A percentile compares a stretch with the other conserved stretches of the same genome.
phyloP scores from a whole-genome alignment of 2,113 vertebrate species.

The Cynopterus brachyotis region DNA sequence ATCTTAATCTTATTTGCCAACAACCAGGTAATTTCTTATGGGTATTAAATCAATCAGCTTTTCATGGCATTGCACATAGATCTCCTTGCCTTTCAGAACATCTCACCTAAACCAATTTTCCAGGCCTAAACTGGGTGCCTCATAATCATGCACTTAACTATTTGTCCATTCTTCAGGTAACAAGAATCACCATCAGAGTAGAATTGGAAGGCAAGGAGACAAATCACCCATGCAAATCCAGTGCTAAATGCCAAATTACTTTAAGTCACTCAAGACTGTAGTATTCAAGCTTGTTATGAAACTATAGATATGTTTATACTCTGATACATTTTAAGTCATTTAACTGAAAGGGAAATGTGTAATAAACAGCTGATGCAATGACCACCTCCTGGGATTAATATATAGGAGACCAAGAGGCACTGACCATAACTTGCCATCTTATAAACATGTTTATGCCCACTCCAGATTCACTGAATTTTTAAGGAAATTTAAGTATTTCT shows the following conservation, averaged over 20 bases:
- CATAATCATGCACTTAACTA: not conserved
- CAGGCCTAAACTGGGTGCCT: not conserved
- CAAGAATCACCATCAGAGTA: not conserved
- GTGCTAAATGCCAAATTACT: not conserved
- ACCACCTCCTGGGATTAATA: conserved; percentile 21
- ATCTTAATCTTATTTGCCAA: not conserved
- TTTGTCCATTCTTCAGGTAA: not conserved
- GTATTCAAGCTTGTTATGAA: not conserved
- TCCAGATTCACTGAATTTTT: conserved; percentile 42
- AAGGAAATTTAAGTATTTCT: conserved; percentile 54
- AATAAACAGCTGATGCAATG: conserved; percentile 1
- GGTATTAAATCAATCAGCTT: not conserved
- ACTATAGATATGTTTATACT: not conserved
- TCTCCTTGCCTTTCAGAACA: not conserved
- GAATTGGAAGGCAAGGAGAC: not conserved
- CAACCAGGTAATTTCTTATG: not conserved
- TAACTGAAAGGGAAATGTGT: conserved; percentile 14
- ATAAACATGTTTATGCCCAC: conserved; percentile 32
- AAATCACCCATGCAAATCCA: not conserved
- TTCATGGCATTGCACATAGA: not conserved
- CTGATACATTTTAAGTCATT: conserved; percentile 42
- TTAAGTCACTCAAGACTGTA: not conserved
- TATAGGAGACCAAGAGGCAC: conserved; percentile 30
- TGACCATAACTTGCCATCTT: conserved; percentile 47
- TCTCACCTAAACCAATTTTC: not conserved